Percentiles rank a stretch among this genome's conserved stretches.
phyloP scores from a whole-genome alignment of 2,113 vertebrate species.

The Gymnobelideus leadbeateri region DNA sequence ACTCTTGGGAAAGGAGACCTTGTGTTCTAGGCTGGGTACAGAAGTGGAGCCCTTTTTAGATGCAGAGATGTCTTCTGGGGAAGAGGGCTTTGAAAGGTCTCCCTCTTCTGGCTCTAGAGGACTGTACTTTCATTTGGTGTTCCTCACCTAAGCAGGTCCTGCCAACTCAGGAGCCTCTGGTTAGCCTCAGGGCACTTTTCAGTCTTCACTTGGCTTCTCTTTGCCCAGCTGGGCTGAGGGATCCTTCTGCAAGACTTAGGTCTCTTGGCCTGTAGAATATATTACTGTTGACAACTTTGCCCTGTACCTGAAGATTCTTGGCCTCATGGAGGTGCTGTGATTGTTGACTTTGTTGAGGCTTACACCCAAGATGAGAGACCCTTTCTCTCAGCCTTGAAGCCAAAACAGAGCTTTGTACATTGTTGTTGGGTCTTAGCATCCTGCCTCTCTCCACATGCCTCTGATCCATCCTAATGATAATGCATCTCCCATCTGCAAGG shows the following conservation, averaged over 20 bases:
- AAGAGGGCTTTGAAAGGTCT: neutral
- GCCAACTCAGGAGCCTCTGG: neutral
- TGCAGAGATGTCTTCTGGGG: neutral
- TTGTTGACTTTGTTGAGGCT: neutral
- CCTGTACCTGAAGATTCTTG: neutral
- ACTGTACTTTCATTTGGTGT: neutral
- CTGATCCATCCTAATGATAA: neutral
- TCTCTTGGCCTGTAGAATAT: neutral
- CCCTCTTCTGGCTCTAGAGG: neutral
- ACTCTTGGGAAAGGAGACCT: neutral
- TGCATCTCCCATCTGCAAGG: neutral
- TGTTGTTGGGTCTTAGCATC: neutral
- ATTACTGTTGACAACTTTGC: neutral
- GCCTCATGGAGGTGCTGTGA: neutral
- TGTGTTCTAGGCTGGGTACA: neutral
- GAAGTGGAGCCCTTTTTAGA: neutral
- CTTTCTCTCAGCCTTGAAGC: neutral
- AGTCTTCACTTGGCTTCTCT: neutral
- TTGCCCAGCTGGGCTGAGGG: neutral
- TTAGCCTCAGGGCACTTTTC: neutral
- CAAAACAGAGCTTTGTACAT: neutral
- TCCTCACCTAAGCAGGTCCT: neutral
- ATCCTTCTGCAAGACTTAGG: neutral
- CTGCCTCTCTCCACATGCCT: too few relatives aligned
- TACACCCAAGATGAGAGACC: neutral